phyloP scores from a whole-genome alignment of 2,113 vertebrate genomes.

The Plecturocebus donacophilus region DNA sequence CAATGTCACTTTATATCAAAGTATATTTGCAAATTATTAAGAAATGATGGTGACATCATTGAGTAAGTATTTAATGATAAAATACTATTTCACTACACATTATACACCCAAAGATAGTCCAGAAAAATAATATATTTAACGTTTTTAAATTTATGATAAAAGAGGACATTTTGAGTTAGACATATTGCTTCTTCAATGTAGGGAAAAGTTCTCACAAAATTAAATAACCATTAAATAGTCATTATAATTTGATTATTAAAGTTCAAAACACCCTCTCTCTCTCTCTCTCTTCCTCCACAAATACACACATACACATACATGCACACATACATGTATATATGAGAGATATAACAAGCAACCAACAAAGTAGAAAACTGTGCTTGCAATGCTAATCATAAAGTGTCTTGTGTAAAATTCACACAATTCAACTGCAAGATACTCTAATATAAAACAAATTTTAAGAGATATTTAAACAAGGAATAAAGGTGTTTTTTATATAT shows the following conservation, averaged over 20 bases:
- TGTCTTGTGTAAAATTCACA: not conserved
- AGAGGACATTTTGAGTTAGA: not conserved
- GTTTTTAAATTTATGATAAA: not conserved
- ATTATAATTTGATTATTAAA: not conserved
- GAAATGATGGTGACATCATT: not conserved
- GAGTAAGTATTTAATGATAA: not conserved
- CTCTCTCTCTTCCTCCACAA: too few relatives aligned
- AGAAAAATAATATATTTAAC: not conserved
- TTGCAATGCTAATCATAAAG: not conserved
- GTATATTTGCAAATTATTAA: not conserved
- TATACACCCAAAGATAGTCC: not conserved
- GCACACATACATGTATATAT: not conserved
- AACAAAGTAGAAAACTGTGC: not conserved
- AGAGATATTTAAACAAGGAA: not conserved
- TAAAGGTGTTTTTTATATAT: not conserved
- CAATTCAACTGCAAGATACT: not conserved
- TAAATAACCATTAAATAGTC: not conserved
- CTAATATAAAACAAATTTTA: not conserved
- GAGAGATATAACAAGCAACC: not conserved
- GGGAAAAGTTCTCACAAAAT: not conserved
- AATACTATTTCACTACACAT: too few relatives aligned
- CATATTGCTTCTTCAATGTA: not conserved
- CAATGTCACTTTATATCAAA: not conserved
- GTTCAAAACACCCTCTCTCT: not conserved
- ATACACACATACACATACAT: too few relatives aligned